phyloP scores from a whole-genome alignment of 2,797 vertebrate species.

The Carcharodon carcharias region DNA sequence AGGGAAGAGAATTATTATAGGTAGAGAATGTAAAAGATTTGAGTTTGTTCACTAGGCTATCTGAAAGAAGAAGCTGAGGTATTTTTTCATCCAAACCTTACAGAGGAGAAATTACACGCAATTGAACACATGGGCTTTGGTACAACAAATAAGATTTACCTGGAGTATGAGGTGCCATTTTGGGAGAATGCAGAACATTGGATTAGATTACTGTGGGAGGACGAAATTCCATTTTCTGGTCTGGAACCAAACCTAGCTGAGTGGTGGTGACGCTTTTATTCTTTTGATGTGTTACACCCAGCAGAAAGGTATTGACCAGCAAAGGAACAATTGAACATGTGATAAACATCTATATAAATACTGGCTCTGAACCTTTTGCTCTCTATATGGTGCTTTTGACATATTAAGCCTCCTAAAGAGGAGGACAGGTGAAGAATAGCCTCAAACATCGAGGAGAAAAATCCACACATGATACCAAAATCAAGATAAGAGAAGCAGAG shows the following conservation, averaged over 20 bases:
- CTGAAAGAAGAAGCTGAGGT: slow-evolving; percentile 43
- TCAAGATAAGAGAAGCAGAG: not conserved
- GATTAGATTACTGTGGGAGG: slow-evolving; percentile 43
- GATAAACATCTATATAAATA: not conserved
- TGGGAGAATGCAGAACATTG: slow-evolving; percentile 45
- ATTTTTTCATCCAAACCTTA: slow-evolving; percentile 45
- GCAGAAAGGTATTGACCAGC: slow-evolving; percentile 43
- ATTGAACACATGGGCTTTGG: slow-evolving; percentile 46
- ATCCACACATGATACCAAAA: not conserved
- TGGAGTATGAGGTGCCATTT: slow-evolving; percentile 48
- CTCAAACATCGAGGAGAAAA: not conserved
- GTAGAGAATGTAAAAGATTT: slow-evolving; percentile 9
- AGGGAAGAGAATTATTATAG: not conserved
- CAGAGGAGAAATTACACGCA: slow-evolving; percentile 44
- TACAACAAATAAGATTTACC: slow-evolving; percentile 47
- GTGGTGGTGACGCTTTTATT: slow-evolving; percentile 44
- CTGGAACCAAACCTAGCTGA: slow-evolving; percentile 38
- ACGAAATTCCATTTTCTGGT: slow-evolving; percentile 41
- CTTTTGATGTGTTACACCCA: slow-evolving; percentile 44
- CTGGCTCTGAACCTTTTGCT: not conserved
- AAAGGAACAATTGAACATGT: not conserved
- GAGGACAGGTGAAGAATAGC: not conserved
- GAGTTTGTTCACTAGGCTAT: slow-evolving; percentile 42
- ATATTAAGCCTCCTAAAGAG: not conserved
- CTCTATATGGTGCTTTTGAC: not conserved